Evolutionary conservation across 2,797 vertebrate genomes (phyloP), one percentile per base, ranked within the genome.

Genomic region (Chaunax sp.): DNA sequence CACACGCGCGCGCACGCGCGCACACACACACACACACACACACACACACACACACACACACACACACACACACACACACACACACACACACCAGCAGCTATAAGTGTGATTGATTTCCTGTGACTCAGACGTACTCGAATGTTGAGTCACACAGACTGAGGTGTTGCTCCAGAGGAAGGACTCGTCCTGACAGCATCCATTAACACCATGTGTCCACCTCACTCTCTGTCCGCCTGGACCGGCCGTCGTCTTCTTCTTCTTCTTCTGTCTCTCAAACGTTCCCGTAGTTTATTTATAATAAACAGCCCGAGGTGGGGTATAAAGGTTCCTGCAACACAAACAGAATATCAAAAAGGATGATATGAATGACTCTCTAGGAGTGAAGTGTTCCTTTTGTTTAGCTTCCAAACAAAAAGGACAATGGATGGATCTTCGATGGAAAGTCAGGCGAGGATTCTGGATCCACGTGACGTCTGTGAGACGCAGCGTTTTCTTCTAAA

Each of bases 31-130:
- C n/a, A 19, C 6, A 11, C 45, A 35, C 41, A 28, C 53, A 19
- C 20, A 23, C 33, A 58, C 54, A 11, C 18, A 7, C 25, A 60
- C 33, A 35, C 56, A 70, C 28, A 26, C 41, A 68, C 19, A 37
- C 22, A 20, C 18, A 20, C 14, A 16, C 44, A 33, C 22, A 44
- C 26, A 33, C 54, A 59, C 15, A 33, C 53, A 22, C 8, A 14
- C 47, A 37, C 41, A 30, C 54, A 20, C 20, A 25, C 5, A 52
- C 52, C 50, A 11, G 56, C n/a, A 54, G 16, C 49, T 12, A 18
- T 69, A 53, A 75, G 18, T 20, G 26, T 66, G 58, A 69, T 52
- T 33, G 63, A 81, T 78, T 40, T 59, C 38, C 19, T 40, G 52
- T 8, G 44, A 56, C 52, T 69, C 51, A 26, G n/a, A 44, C 4